Evolutionary conservation across 2,888 invertebrate genomes (phyloP), one percentile per base, ranked within the genome.

Genomic region (Argynnis bischoffii): DNA sequence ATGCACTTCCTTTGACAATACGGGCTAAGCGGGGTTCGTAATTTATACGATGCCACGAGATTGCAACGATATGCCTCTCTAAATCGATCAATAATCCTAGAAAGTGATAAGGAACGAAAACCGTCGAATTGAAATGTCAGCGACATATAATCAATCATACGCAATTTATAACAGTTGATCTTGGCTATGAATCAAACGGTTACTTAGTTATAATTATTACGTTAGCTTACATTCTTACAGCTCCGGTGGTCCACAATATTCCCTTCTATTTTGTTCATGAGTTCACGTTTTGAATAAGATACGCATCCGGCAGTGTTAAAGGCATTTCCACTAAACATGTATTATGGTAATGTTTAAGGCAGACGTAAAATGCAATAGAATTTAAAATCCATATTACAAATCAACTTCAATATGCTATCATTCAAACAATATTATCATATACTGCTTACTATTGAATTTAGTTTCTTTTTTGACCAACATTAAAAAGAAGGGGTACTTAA

Each of bases 1-100:
- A 90, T 89, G 89, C 88, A 88, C 88, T 88, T 88, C 88, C 89
- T 89, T 87, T 87, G 89, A 89, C 90, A 91, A 89, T 87, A 77
- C 75, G 79, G 77, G 57, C 57, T 47, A 47, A 57, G 57, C 77
- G 71, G 74, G 76, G 75, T 75, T 77, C 77, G 77, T 79, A 79
- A 90, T 87, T 89, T 89, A 90, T 89, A 83, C 81, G 78, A 79
- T 73, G 81, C 76, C 74, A 75, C 72, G 75, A 88, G 88, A 89
- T 89, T 82, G 82, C 83, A 80, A 82, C 81, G 90, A 89, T 91
- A 89, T 76, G 80, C 78, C 76, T 76, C 77, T 78, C 81, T 84
- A 86, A 85, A 86, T 87, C 88, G 87, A 90, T 91, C 89, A 89
- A 88, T 89, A 88, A 84, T 83, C 81, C 83, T 81, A 82, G 84